Base-by-base conservation (phyloP, 2,888 invertebrate species). In the Ophion costatus region DNA sequence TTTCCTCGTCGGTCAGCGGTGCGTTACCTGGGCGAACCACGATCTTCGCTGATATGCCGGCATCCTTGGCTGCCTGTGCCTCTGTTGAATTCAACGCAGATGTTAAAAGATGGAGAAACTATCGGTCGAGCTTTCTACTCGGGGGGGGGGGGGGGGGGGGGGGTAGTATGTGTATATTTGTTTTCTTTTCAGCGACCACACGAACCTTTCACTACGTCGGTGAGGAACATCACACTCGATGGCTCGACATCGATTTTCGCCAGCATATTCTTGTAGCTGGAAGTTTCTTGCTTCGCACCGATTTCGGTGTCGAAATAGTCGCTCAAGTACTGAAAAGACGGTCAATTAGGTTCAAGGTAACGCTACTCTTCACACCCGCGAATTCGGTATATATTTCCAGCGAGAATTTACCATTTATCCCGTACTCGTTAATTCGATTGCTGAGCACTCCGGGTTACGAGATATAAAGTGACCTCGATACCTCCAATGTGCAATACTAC, bases 271-370 rank as follows among this genome's bases (percentile, higher is more conserved):
- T 94, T 94, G 93, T 99, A 99, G 89, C 98, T 98, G 2, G 94
- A 94, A 0, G 95, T 91, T 87, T 98, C 97, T 87, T 96, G 96
- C 93, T 99, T 99, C 45, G 95, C 93, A 0, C 99, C 99, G 82
- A 97, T 95, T 5, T 95, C 95, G 0, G 98, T 98, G 92, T 99
- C 99, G 92, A 98, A 99, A 93, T 98, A 96, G 0, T 96, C 97
- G 70, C 95, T 95, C 82, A 99, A 94, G 81, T 94, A 92, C 96
- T 96, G 90, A 74, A 80, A 82, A 75, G 20, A 57, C 29, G 56
- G 73, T 51, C 63, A 80, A 59, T n/a, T 73, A 17, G 51, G 79
- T 17, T 61, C 17, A 56, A 42, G 38, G 17, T 59, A 42, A 24
- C n/a, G 9, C 38, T 29, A 45, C 14, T n/a, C n/a, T 10, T 9